Evolutionary conservation across 2,113 vertebrate species (phyloP).

Genomic region (Muntiacus reevesi): DNA sequence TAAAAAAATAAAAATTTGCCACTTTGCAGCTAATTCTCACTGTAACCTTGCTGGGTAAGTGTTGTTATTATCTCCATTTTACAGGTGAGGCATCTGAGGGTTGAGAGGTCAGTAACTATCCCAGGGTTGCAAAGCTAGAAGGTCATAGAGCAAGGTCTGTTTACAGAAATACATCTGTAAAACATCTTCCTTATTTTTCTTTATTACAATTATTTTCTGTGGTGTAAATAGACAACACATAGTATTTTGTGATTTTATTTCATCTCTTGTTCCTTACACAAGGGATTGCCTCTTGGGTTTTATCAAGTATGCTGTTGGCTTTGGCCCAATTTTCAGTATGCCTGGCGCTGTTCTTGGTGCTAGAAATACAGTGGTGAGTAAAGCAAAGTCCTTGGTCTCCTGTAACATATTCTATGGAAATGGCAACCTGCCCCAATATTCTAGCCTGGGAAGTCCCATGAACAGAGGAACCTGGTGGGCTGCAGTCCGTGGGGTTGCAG

Average conservation of each 20-base stretch:
- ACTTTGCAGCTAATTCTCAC: neutral
- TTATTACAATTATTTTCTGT: neutral
- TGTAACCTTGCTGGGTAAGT: neutral
- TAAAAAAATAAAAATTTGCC: neutral
- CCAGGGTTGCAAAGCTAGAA: neutral
- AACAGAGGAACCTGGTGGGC: neutral
- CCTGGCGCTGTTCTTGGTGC: conserved; percentile 38
- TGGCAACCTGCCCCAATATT: neutral
- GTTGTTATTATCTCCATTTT: neutral
- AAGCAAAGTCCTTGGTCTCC: neutral
- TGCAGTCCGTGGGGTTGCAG: neutral
- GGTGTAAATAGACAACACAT: neutral
- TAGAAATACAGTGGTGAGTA: neutral
- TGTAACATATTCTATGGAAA: neutral
- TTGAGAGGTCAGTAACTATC: neutral
- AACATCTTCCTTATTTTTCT: neutral
- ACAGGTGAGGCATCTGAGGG: neutral
- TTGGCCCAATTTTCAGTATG: neutral
- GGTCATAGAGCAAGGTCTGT: neutral
- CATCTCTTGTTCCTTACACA: neutral
- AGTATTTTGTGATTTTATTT: conserved; percentile 11
- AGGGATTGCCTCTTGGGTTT: neutral
- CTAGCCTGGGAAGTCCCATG: neutral
- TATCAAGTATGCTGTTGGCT: neutral
- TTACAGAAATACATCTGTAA: neutral